phyloP scores from a whole-genome alignment of 2,888 invertebrate genomes.

The Epistrophe grossulariae region DNA sequence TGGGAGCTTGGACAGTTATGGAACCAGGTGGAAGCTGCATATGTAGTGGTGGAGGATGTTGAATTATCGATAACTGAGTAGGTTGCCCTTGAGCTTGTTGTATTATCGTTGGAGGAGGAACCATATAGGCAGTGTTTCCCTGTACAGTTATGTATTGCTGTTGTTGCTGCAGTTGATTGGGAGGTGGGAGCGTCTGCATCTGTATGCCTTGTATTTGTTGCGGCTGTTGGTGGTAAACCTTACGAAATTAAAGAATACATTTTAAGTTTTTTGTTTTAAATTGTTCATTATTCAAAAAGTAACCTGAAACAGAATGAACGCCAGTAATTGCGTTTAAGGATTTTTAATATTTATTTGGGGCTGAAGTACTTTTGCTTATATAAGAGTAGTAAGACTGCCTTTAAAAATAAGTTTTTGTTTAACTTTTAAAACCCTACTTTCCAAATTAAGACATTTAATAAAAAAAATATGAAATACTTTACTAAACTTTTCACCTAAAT shows the following conservation, averaged over 20 bases:
- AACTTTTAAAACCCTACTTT: too few species aligned
- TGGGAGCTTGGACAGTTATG: slow-evolving; percentile 60
- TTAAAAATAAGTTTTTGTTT: too few species aligned
- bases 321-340: too few species aligned
- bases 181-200: slow-evolving; percentile 65
- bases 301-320: too few species aligned
- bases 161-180: slow-evolving; percentile 59
- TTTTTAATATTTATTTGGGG: too few species aligned
- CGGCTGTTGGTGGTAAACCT: slow-evolving; percentile 63
- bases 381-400: too few species aligned
- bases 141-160: slow-evolving; percentile 78
- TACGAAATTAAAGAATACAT: neutral
- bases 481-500: too few species aligned
- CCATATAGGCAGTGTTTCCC: slow-evolving; percentile 78
- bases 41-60: slow-evolving; percentile 70
- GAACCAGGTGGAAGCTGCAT: slow-evolving; percentile 69
- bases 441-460: too few species aligned
- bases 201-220: slow-evolving; percentile 73
- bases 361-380: too few species aligned
- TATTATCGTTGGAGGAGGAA: slow-evolving; percentile 78
- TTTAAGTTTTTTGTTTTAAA: neutral
- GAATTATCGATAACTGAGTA: slow-evolving; percentile 73
- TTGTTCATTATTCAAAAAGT: too few species aligned
- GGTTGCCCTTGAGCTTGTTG: slow-evolving; percentile 69
- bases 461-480: too few species aligned